These are phyloP conservation scores for Eriocheir sinensis DNA, from an alignment of 1,140 invertebrate species.

Conservation along the genomic window DNA sequence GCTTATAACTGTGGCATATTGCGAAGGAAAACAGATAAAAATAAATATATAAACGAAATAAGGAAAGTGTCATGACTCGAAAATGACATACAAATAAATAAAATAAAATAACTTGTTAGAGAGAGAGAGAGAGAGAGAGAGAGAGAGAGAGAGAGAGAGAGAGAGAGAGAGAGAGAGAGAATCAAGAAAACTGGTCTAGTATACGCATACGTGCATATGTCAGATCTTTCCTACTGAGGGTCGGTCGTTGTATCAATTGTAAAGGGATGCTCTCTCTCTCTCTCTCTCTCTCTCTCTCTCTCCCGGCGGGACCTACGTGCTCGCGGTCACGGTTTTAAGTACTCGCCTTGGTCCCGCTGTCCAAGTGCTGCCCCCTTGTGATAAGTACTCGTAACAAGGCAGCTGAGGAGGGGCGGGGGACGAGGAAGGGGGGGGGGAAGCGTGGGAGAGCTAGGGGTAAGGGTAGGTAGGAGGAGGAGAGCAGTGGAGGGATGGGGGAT, in stretches of 20 bases:
- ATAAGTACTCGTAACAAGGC: neutral
- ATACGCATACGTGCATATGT: neutral
- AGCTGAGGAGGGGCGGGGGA: no score
- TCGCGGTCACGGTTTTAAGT: no score
- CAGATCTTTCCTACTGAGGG: neutral
- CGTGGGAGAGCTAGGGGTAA: neutral
- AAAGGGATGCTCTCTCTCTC: neutral
- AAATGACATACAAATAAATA: no score
- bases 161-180: no score
- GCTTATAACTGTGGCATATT: no score
- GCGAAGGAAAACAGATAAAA: no score
- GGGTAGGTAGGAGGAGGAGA: neutral
- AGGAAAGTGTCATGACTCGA: no score
- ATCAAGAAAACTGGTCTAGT: neutral
- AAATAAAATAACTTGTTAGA: no score
- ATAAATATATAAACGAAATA: no score
- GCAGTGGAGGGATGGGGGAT: neutral
- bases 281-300: constrained; percentile 6
- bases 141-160: no score
- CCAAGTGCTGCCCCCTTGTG: neutral
- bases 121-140: no score
- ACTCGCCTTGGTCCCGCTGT: no score
- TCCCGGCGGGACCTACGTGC: neutral
- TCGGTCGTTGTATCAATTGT: neutral
- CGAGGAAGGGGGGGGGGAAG: neutral